Evolutionary conservation across 30 jellyfish, hydroid and myxozoan species (phyloP).

Genomic region (Nemopilema nomurai): DNA sequence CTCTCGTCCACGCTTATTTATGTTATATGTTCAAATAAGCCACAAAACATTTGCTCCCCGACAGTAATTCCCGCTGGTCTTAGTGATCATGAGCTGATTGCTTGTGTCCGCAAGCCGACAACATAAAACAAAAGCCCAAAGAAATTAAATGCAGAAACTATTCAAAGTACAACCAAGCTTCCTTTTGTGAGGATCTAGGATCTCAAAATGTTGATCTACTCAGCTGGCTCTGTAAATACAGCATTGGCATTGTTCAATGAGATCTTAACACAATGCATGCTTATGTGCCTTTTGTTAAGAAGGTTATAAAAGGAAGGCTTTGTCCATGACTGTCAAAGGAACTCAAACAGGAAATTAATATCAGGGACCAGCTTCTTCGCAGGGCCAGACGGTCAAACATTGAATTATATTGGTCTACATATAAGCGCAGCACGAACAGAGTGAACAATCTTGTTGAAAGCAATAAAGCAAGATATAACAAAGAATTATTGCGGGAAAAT

Average conservation of each 20-base stretch:
- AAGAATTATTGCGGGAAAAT: conserved; percentile 48
- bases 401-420: conserved; percentile 10
- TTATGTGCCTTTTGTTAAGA: conserved; percentile 65
- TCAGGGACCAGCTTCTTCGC: conserved; percentile 68
- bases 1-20: conserved; percentile 29
- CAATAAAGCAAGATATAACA: conserved; percentile 42
- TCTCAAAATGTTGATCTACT: conserved; percentile 34
- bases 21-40: conserved; percentile 44
- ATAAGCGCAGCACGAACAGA: conserved; percentile 13
- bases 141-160: conserved; percentile 54
- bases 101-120: conserved; percentile 59
- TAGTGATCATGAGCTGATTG: conserved; percentile 69
- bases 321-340: conserved; percentile 66
- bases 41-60: conserved; percentile 35
- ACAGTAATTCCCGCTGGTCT: conserved; percentile 64
- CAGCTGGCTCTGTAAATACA: conserved; percentile 44
- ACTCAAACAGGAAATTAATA: conserved; percentile 47
- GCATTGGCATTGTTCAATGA: conserved; percentile 52
- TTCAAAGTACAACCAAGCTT: conserved; percentile 58
- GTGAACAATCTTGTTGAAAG: conserved; percentile 51
- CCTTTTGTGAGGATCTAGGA: conserved; percentile 54
- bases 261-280: conserved; percentile 28
- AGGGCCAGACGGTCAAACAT: conserved; percentile 27
- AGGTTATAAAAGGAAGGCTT: conserved; percentile 50
- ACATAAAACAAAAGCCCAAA: conserved; percentile 45